phyloP scores from a whole-genome alignment of 2,113 vertebrate species.

The Fukomys damarensis region DNA sequence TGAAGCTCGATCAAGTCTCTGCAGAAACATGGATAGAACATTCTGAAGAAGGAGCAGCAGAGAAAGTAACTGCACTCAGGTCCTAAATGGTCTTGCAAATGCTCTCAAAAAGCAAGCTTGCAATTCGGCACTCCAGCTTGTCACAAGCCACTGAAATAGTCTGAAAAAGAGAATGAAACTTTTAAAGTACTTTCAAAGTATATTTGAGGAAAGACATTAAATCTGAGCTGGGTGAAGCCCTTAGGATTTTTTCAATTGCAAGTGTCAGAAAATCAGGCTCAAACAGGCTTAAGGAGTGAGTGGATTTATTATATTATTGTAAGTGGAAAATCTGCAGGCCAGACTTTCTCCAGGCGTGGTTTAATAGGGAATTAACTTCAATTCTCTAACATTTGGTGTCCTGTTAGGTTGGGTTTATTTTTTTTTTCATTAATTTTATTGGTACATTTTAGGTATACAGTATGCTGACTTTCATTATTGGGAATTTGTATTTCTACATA shows the following conservation, averaged over 20 bases:
- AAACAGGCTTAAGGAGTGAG: constrained; percentile 34
- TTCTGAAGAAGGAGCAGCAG: not conserved
- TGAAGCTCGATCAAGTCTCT: rapidly evolving
- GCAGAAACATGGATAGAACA: rapidly evolving
- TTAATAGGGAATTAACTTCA: constrained; percentile 44
- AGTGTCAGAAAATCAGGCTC: constrained; percentile 31
- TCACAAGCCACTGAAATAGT: not conserved
- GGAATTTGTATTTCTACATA: too few relatives aligned
- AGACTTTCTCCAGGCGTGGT: not conserved
- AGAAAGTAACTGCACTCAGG: not conserved
- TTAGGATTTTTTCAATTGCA: constrained; percentile 49
- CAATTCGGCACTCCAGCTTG: not conserved
- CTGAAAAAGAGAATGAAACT: not conserved
- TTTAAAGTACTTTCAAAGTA: constrained; percentile 16
- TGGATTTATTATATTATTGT: constrained; percentile 41
- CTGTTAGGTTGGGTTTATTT: not conserved
- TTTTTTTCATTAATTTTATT: not conserved
- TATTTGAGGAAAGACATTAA: constrained; percentile 47
- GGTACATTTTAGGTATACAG: too few relatives aligned
- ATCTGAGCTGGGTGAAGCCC: constrained; percentile 44
- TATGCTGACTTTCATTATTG: too few relatives aligned
- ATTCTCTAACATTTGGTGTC: not conserved
- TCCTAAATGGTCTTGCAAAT: not conserved
- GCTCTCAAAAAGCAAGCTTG: not conserved
- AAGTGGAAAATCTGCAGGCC: constrained; percentile 15